phyloP scores from a whole-genome alignment of 2,113 vertebrate species.

The Rhinolophus sinicus region DNA sequence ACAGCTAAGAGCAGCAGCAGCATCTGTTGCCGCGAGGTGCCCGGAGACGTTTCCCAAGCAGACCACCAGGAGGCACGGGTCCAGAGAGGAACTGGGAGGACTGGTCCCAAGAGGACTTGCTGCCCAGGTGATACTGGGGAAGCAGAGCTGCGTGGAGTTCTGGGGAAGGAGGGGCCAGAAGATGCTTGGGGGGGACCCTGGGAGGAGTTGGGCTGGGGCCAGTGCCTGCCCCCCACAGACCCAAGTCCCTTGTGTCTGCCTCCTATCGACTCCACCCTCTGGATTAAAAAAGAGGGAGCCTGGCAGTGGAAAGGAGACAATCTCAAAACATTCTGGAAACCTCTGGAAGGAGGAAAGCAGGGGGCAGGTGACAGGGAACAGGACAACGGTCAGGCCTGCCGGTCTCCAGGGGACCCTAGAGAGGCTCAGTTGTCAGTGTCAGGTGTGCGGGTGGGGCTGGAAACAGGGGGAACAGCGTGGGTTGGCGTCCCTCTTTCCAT shows the following conservation, averaged over 20 bases:
- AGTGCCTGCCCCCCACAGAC: neutral
- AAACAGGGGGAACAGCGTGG: rapidly evolving
- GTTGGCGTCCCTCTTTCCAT: neutral
- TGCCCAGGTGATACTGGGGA: neutral
- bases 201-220: neutral
- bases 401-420: neutral
- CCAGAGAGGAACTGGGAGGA: neutral
- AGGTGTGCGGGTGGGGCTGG: neutral
- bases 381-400: no score
- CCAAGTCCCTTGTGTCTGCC: neutral
- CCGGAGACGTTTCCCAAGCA: neutral
- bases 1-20: neutral
- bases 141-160: neutral
- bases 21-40: rapidly evolving
- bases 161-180: neutral
- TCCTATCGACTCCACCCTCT: neutral
- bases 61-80: rapidly evolving
- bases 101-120: neutral
- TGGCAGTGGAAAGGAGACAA: rapidly evolving
- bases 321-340: neutral
- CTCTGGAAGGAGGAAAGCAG: neutral
- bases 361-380: neutral
- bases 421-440: neutral
- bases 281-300: neutral
- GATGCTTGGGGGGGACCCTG: neutral